Evolutionary conservation across 1,140 invertebrate genomes (phyloP), one percentile per base, ranked within the genome.

Genomic region (Drosophila kurseongensis): DNA sequence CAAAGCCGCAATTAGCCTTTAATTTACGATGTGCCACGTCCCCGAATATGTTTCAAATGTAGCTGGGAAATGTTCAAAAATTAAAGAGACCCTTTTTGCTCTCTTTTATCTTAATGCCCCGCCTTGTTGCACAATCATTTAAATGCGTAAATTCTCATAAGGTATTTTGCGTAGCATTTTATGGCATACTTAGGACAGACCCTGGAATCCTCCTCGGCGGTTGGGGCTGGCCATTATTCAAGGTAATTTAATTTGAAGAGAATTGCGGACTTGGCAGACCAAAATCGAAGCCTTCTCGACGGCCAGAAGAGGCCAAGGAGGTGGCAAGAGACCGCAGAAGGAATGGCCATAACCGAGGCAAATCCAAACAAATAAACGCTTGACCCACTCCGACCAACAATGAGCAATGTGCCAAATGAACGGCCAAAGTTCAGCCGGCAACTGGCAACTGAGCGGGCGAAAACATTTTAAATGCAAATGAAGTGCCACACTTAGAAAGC

Each of bases 381-480:
- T 75, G 73, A 75, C 73, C 74, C 71, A 78, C 67, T 86, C 78
- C 14, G 62, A 60, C 63, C 78, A 83, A 84, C 84, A 89, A 89
- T 80, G 80, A 80, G 76, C 79, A 89, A 88, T 88, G 80, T 84
- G 80, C 84, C 79, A 89, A 89, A 88, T 89, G 84, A 88, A 88
- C 88, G 76, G 76, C 65, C 73, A 89, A 89, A 88, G 80, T 88
- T 83, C 65, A 72, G 73, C 41, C 68, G 16, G 51, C 41, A 38
- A 55, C 23, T 18, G 51, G 16, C 7, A 84, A 77, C 75, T 69
- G 66, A 83, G 76, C 80, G 65, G 76, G 77, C 80, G 73, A 89
- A 89, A 88, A 78, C 76, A 88, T 88, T 88, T 88, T 89, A 88
- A 88, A 88, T 88, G 83, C 84, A 88, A 88, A 88, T 88, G 83